A percentile compares a stretch with the other conserved stretches of the same genome.
These are phyloP conservation scores for Sebastes melanostomus DNA, from an alignment of 2,797 vertebrate genomes.

Conservation along the genomic window DNA sequence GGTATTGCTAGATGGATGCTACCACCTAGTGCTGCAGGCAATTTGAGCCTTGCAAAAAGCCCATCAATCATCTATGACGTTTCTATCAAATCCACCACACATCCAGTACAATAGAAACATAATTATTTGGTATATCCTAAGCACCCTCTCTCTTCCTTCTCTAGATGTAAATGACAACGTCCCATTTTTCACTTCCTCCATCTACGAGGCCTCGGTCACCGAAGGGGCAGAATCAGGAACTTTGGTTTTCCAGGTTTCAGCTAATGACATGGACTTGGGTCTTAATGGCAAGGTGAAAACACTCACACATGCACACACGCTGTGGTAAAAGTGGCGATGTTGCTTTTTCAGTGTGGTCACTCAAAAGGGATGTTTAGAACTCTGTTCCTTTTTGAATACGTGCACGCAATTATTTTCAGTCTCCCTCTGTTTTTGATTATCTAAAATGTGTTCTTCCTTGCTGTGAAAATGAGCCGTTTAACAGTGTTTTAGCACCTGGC, in stretches of 20 bases:
- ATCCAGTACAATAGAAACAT: background rate
- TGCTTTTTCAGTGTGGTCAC: background rate
- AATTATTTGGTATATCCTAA: background rate
- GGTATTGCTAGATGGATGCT: background rate
- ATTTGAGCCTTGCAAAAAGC: background rate
- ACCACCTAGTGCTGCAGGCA: background rate
- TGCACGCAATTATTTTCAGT: background rate
- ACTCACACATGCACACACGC: background rate
- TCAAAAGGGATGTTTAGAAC: background rate
- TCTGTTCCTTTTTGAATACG: background rate
- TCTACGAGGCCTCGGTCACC: conserved; percentile 88
- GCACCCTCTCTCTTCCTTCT: background rate
- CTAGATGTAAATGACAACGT: conserved; percentile 94
- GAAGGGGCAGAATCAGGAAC: conserved; percentile 87
- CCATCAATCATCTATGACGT: background rate
- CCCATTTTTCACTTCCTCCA: conserved; percentile 91
- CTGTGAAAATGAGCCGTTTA: background rate
- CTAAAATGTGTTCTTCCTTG: background rate
- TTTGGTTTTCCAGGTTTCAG: conserved; percentile 87
- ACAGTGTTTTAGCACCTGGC: background rate
- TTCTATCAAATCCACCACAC: background rate
- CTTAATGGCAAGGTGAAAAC: conserved; percentile 87
- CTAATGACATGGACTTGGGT: conserved; percentile 87
- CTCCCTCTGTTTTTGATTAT: background rate
- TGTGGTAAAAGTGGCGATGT: background rate